Percentiles rank a stretch among this genome's conserved stretches.
Evolutionary conservation across 2,888 invertebrate genomes (phyloP).

Genomic region (Ferdinandea cuprea): DNA sequence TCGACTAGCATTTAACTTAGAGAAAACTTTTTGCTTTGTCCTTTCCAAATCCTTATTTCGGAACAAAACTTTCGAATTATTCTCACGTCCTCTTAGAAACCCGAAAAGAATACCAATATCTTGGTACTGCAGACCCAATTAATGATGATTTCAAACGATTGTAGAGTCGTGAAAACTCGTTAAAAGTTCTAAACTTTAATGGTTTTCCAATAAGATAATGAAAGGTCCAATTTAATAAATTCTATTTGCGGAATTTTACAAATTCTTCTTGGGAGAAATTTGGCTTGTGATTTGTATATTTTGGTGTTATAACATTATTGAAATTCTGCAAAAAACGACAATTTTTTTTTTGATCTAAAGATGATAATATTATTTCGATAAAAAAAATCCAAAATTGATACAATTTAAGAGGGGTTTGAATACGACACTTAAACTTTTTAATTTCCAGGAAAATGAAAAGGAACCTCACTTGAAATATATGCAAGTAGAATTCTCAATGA

Average conservation of each 20-base stretch:
- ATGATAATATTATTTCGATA: constrained; percentile 51
- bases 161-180: constrained; percentile 68
- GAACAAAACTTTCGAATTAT: constrained; percentile 57
- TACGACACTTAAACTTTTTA: constrained; percentile 61
- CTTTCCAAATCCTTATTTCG: constrained; percentile 31
- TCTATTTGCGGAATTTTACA: constrained; percentile 1
- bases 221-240: constrained; percentile 47
- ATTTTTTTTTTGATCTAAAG: too few relatives aligned
- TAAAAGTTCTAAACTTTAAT: constrained; percentile 69
- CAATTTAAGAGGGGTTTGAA: constrained; percentile 49
- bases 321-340: constrained; percentile 60
- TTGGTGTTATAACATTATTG: constrained; percentile 53
- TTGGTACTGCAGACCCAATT: constrained; percentile 47
- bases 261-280: constrained; percentile 12
- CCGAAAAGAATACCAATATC: constrained; percentile 41
- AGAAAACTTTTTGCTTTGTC: constrained; percentile 50
- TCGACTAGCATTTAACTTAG: constrained; percentile 50
- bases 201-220: constrained; percentile 25
- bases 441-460: constrained; percentile 58
- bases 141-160: constrained; percentile 67
- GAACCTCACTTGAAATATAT: constrained; percentile 69
- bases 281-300: constrained; percentile 26
- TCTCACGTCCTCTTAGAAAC: constrained; percentile 49
- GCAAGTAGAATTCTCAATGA: constrained; percentile 73
- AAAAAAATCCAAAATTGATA: constrained; percentile 62